Evolutionary conservation across 1,140 invertebrate species (phyloP), one percentile per base, ranked within the genome.

Genomic region (Euura lappo): DNA sequence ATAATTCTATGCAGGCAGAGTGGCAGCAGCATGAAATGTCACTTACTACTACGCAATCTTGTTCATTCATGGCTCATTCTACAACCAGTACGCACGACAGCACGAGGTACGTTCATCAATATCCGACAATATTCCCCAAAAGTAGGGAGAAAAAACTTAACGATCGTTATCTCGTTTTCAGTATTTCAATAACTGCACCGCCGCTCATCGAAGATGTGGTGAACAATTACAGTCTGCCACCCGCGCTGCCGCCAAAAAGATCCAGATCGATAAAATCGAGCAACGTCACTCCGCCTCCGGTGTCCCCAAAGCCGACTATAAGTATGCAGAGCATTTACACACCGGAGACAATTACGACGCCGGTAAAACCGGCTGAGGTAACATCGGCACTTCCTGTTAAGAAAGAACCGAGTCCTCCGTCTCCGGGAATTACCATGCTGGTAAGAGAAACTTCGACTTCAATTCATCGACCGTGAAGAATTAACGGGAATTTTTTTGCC

Each of bases 211-310:
- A 80, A 69, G 86, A 87, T 72, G 44, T 84, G 65, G 71, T 76
- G 45, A 86, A 84, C 69, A 81, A 84, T 75, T 82, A 82, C 79
- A 87, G 86, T 82, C 87, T 89, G 74, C 94, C 94, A 60, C 95
- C 94, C 11, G 94, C 94, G 13, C 85, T 96, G 76, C 95, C 94
- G 71, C 95, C 95, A 69, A 95, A 96, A 87, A 90, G 86, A 81
- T 85, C 86, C 44, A 87, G 89, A 85, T 88, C 78, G 80, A 80
- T 81, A 45, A 91, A 85, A 85, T 81, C 83, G 81, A 86, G 83
- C 45, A 85, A 75, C 60, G 73, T 44, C 67, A 60, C 68, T 71
- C 87, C 87, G 13, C 87, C 86, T 28, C 83, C 86, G 44, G 76
- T 85, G 47, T 84, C 86, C 64, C 84, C 88, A 69, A 87, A 86